Evolutionary conservation across 1,140 invertebrate species (phyloP).

Genomic region (Akabosia matsudoensis): DNA sequence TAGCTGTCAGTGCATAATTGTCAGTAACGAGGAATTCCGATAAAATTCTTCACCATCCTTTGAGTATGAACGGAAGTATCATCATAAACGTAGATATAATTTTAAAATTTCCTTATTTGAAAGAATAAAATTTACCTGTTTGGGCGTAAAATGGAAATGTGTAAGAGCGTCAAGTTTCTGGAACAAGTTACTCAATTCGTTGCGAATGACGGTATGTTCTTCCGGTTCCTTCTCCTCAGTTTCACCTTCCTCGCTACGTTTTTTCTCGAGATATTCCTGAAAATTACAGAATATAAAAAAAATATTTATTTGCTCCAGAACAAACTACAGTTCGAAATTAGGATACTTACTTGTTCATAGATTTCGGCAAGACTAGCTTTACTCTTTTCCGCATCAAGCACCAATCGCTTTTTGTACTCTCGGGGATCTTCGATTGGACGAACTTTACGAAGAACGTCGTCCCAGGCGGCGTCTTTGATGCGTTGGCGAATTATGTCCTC

Average conservation of each 20-base stretch:
- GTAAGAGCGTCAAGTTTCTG: constrained; percentile 84
- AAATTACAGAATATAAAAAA: constrained; percentile 18
- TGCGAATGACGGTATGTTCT: constrained; percentile 71
- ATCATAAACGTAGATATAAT: background rate
- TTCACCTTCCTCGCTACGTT: constrained; percentile 32
- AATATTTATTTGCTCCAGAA: constrained; percentile 33
- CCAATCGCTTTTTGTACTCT: constrained; percentile 84
- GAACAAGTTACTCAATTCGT: constrained; percentile 75
- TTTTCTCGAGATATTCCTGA: constrained; percentile 41
- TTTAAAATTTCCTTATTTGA: background rate
- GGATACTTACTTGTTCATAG: constrained; percentile 84
- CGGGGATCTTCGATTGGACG: constrained; percentile 78
- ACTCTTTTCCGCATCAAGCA: constrained; percentile 92
- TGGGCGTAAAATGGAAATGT: constrained; percentile 93
- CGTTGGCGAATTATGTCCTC: constrained; percentile 88
- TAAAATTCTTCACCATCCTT: background rate
- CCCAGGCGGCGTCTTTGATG: constrained; percentile 92
- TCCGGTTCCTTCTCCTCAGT: constrained; percentile 52
- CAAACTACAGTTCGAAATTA: constrained; percentile 35
- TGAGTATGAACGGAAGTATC: constrained; percentile 4
- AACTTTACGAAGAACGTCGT: constrained; percentile 88
- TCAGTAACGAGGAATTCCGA: constrained; percentile 32
- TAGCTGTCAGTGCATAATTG: background rate
- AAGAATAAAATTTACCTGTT: constrained; percentile 58
- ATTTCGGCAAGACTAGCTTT: constrained; percentile 91